Evolutionary conservation across 2,888 invertebrate genomes (phyloP), one percentile per base, ranked within the genome.

Genomic region (Melipona beecheii): DNA sequence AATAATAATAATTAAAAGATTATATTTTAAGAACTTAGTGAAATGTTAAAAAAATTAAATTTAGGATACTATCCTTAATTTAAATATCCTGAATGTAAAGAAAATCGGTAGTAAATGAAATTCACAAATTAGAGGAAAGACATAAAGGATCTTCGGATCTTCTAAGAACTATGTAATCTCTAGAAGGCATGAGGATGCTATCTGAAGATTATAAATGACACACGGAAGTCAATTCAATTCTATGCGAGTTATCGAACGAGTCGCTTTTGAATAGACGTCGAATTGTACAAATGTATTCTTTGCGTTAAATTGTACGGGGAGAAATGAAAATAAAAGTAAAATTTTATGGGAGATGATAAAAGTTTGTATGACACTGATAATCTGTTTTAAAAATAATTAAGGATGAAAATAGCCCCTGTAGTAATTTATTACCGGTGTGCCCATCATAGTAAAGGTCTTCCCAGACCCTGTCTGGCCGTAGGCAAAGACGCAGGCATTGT

Each of bases 381-480:
- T 31, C 9, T 9, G 9, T 43, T 43, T 9, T 43, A 43, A 36
- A 43, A 21, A n/a, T 27, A 66, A 27, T 31, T 15, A 17, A 49
- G 4, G 9, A 17, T n/a, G 31, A 3, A 58, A 43, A 24, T 31
- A 36, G 21, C 65, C 5, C 43, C 24, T 17, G 15, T 24, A 3
- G 54, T 31, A 2, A 19, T 60, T 31, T 79, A 95, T 95, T 94
- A 97, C 97, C 90, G 96, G 95, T 15, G 97, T 96, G 6, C 98
- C 98, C 98, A 98, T 98, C 98, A 98, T 98, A 56, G 98, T 98
- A 94, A 97, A 98, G 0, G 98, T 98, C 95, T 98, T 98, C 76
- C 98, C 98, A 94, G 98, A 98, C 87, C 98, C 98, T 4, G 98
- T 98, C 95, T 98, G 98, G 31, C 98, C 98, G 94, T 98, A 98